Percentiles rank a stretch among this genome's conserved stretches.
phyloP scores from a whole-genome alignment of 2,888 invertebrate species.

The Zhuqinia jingwanae region DNA sequence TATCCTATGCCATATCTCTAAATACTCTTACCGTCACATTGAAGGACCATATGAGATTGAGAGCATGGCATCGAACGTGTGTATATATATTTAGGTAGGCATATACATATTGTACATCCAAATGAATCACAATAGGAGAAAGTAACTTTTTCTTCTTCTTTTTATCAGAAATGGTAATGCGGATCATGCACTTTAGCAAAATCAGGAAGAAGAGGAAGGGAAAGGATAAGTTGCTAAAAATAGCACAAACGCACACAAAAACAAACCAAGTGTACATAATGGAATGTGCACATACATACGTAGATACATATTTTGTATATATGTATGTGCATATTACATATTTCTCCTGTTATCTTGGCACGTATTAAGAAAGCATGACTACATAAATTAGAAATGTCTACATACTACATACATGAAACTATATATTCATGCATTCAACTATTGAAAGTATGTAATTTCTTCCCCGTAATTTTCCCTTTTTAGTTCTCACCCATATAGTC shows the following conservation, averaged over 20 bases:
- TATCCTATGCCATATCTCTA: neutral
- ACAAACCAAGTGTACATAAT: neutral
- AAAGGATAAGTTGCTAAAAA: constrained; percentile 50
- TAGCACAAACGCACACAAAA: neutral
- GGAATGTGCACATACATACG: neutral
- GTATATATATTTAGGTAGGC: neutral
- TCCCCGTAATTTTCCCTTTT: constrained; percentile 36
- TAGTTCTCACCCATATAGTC: constrained; percentile 18
- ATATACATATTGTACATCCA: no score
- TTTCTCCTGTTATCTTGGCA: neutral
- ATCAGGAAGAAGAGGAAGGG: constrained; percentile 35
- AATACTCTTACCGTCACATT: no score
- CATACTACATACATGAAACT: neutral
- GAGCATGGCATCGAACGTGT: neutral
- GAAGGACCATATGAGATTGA: no score
- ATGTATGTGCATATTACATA: no score
- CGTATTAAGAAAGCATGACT: neutral
- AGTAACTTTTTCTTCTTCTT: constrained; percentile 23
- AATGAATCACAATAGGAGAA: neutral
- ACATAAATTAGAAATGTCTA: neutral
- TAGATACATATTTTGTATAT: constrained; percentile 5
- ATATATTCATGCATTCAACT: neutral
- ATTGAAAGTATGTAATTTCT: constrained; percentile 38
- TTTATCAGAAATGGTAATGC: constrained; percentile 53
- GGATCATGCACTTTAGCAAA: constrained; percentile 59